phyloP scores from a whole-genome alignment of 2,113 vertebrate genomes.

The Periophthalmodon schlosseri region DNA sequence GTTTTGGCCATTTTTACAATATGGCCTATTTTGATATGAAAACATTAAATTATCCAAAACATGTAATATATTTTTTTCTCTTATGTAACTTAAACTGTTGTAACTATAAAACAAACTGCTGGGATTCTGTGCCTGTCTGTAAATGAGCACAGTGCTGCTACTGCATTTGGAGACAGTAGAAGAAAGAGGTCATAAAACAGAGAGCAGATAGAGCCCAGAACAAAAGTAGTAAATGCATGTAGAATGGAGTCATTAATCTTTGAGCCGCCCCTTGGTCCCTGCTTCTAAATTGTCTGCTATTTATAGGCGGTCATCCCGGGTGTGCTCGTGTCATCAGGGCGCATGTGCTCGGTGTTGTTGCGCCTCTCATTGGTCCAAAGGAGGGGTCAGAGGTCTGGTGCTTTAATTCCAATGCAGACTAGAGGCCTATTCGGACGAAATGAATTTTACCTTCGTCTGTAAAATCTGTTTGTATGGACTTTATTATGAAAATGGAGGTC shows the following conservation, averaged over 20 bases:
- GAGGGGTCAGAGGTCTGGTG: slow-evolving; percentile 62
- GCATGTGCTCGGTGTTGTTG: slow-evolving; percentile 18
- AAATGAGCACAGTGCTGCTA: slow-evolving; percentile 18
- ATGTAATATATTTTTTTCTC: too few relatives aligned
- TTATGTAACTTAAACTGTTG: too few relatives aligned
- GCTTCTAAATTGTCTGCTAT: slow-evolving; percentile 64
- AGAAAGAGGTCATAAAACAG: slow-evolving; percentile 6
- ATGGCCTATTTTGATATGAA: too few relatives aligned
- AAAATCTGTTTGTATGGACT: too few relatives aligned
- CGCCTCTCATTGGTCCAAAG: slow-evolving; percentile 53
- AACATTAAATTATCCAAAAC: too few relatives aligned
- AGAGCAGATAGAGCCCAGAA: slow-evolving; percentile 41
- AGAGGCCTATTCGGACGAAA: not conserved
- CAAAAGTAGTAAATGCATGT: slow-evolving; percentile 54
- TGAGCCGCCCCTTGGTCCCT: slow-evolving; percentile 37
- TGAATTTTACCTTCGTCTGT: too few relatives aligned
- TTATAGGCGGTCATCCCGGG: slow-evolving; percentile 54
- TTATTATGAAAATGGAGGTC: too few relatives aligned
- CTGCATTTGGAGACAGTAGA: slow-evolving; percentile 19
- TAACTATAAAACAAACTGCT: not conserved
- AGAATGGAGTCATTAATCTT: slow-evolving; percentile 64
- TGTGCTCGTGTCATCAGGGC: slow-evolving; percentile 26
- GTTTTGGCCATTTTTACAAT: too few relatives aligned
- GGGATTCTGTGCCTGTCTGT: not conserved
- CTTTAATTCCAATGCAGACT: slow-evolving; percentile 57